These are phyloP conservation scores for Chloroclystis v-ata DNA, from an alignment of 2,888 invertebrate genomes.

Conservation along the genomic window DNA sequence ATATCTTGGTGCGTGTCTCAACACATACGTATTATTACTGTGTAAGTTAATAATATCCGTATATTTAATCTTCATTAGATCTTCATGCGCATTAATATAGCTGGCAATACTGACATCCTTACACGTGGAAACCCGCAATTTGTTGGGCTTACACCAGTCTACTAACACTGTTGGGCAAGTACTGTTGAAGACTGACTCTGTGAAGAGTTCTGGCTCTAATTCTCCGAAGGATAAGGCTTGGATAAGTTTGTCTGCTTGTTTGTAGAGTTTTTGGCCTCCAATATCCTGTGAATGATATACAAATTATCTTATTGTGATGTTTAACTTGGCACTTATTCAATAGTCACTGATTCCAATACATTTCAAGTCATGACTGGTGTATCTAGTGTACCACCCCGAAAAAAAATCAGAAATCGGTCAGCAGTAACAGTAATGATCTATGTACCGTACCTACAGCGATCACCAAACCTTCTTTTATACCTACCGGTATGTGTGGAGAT, in stretches of 20 bases:
- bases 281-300: conserved; percentile 55
- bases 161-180: conserved; percentile 67
- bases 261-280: conserved; percentile 66
- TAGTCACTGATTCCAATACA: too few relatives aligned
- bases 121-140: conserved; percentile 69
- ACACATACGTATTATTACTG: conserved; percentile 68
- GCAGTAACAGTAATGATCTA: too few relatives aligned
- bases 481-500: too few relatives aligned
- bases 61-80: conserved; percentile 67
- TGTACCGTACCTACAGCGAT: too few relatives aligned
- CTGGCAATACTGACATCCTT: conserved; percentile 69
- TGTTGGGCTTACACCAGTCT: conserved; percentile 69
- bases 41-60: conserved; percentile 64
- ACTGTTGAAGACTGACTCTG: conserved; percentile 67
- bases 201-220: conserved; percentile 63
- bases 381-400: too few relatives aligned
- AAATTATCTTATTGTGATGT: too few relatives aligned
- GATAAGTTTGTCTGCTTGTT: conserved; percentile 66
- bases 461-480: too few relatives aligned
- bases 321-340: too few relatives aligned
- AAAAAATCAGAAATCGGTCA: too few relatives aligned
- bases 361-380: too few relatives aligned
- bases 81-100: conserved; percentile 76
- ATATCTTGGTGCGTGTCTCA: conserved; percentile 67
- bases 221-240: conserved; percentile 65